phyloP scores from a whole-genome alignment of 2,888 invertebrate genomes.

The Andrena hattorfiana region DNA sequence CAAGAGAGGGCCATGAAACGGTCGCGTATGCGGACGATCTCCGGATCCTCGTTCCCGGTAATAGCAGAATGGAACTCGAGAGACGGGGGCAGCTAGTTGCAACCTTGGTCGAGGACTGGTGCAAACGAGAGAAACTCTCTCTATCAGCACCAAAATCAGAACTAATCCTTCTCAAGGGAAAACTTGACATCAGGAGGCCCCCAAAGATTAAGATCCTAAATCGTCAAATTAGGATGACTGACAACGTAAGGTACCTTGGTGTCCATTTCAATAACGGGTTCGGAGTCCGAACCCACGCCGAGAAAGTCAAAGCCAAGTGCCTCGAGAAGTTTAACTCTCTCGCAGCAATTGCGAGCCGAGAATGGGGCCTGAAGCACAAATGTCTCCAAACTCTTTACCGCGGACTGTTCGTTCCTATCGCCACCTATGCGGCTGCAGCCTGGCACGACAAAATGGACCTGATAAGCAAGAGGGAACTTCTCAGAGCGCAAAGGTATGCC shows the following conservation, averaged over 20 bases:
- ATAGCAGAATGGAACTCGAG: too few relatives aligned
- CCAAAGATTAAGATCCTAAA: background rate
- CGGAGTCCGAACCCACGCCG: background rate
- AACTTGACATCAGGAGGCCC: conserved; percentile 4
- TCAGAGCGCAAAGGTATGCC: background rate
- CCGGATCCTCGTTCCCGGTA: too few relatives aligned
- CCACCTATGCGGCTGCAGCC: background rate
- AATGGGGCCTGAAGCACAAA: background rate
- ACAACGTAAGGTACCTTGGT: conserved; percentile 7
- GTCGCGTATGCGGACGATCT: too few relatives aligned
- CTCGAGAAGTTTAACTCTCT: background rate
- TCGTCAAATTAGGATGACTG: background rate
- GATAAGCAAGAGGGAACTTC: background rate
- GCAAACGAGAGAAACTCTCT: too few relatives aligned
- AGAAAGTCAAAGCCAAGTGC: background rate
- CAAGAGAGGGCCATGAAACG: too few relatives aligned
- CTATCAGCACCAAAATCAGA: background rate
- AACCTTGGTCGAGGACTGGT: too few relatives aligned
- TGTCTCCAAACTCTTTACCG: background rate
- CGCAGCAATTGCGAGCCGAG: background rate
- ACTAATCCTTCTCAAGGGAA: conserved; percentile 1
- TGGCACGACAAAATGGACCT: background rate
- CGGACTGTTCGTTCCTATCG: background rate
- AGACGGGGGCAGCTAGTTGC: too few relatives aligned
- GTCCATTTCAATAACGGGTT: conserved; percentile 11